These are phyloP conservation scores for Standfussiana lucernea DNA, from an alignment of 2,888 invertebrate species.

Conservation along the genomic window DNA sequence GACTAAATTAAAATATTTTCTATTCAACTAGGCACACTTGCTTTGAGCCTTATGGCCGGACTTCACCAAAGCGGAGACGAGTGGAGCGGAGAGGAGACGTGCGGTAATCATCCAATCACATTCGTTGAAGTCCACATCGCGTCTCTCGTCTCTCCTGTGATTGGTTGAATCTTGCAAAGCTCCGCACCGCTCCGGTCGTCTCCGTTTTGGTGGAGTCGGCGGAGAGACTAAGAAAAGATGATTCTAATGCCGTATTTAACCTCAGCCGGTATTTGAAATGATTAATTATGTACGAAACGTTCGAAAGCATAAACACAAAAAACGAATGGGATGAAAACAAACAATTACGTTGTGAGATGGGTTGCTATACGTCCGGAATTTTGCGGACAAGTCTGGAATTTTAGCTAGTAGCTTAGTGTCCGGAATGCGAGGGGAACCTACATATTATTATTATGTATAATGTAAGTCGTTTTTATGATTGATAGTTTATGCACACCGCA, in stretches of 20 bases:
- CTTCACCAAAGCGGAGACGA: background rate
- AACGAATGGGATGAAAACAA: constrained; percentile 10
- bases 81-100: background rate
- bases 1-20: background rate
- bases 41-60: background rate
- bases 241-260: background rate
- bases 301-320: constrained; percentile 8
- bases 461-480: background rate
- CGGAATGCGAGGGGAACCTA: background rate
- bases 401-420: background rate
- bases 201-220: too few relatives aligned
- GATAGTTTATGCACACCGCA: background rate
- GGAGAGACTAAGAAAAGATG: too few relatives aligned
- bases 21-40: background rate
- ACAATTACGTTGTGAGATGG: background rate
- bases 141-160: too few relatives aligned
- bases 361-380: background rate
- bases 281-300: background rate
- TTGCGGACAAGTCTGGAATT: background rate
- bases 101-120: background rate
- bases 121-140: background rate
- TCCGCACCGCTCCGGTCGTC: too few relatives aligned
- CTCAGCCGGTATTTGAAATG: background rate
- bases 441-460: background rate
- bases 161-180: too few relatives aligned